These are phyloP conservation scores for Pituophis catenifer DNA, from an alignment of 2,113 vertebrate species.

Conservation along the genomic window DNA sequence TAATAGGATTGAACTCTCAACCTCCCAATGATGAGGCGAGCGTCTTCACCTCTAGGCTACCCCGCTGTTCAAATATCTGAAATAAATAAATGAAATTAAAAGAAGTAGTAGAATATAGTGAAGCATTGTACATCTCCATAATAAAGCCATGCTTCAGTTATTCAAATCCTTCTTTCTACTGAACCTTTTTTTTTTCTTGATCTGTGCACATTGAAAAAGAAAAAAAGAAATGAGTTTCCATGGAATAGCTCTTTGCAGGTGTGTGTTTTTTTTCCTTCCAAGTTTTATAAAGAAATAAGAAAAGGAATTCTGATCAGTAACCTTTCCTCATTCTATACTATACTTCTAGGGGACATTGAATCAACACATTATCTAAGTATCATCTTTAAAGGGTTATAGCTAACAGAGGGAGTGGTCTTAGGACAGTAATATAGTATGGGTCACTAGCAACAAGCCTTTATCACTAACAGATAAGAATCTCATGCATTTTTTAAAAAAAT, in stretches of 20 bases:
- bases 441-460: no score
- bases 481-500: background rate
- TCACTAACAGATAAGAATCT: background rate
- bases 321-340: background rate
- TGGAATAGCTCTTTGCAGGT: background rate
- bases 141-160: background rate
- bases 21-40: background rate
- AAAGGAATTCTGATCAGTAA: background rate
- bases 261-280: background rate
- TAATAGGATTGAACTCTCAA: background rate
- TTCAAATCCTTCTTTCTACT: background rate
- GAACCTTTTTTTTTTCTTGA: background rate
- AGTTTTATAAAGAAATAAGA: background rate
- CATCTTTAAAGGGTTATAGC: background rate
- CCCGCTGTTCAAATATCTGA: background rate
- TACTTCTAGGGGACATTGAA: background rate
- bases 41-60: background rate
- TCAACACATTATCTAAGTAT: background rate
- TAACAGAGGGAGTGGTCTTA: background rate
- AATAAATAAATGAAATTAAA: background rate
- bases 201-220: background rate
- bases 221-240: background rate
- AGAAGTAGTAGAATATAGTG: background rate
- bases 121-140: background rate
- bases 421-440: no score